Conservation (phyloP, 2,797 vertebrate species). For the Hypotaenidia philippensis region DNA sequence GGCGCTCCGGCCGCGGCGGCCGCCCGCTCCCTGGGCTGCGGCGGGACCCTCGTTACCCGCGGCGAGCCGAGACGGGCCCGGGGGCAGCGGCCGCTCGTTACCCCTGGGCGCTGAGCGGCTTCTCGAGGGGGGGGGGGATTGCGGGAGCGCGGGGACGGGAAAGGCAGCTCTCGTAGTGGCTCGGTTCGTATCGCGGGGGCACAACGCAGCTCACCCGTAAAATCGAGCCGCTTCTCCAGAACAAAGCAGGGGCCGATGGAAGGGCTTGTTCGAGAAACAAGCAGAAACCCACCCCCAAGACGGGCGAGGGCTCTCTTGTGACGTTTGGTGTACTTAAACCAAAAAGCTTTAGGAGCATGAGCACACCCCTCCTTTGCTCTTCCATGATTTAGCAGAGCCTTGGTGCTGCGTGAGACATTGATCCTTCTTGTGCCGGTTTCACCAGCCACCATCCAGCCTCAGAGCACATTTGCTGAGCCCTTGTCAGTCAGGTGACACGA, state of each 20-base stretch:
- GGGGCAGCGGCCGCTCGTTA: no score
- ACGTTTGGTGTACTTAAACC: not conserved
- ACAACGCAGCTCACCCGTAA: not conserved
- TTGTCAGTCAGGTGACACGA: not conserved
- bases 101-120: no score
- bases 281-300: not conserved
- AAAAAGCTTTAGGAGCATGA: not conserved
- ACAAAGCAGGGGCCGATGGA: not conserved
- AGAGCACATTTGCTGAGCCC: not conserved
- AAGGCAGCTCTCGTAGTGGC: not conserved
- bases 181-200: not conserved
- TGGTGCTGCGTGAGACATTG: accelerated
- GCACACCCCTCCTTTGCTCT: not conserved
- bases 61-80: no score
- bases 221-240: not conserved
- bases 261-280: not conserved
- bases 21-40: no score
- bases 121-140: not conserved
- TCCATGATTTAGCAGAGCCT: not conserved
- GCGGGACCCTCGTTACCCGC: no score
- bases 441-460: not conserved
- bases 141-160: not conserved
- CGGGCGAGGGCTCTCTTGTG: not conserved
- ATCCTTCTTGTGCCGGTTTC: not conserved
- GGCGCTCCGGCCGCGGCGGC: no score